Conservation (phyloP, 30 jellyfish, hydroid and myxozoan genomes). For the Aurelia aurita region DNA sequence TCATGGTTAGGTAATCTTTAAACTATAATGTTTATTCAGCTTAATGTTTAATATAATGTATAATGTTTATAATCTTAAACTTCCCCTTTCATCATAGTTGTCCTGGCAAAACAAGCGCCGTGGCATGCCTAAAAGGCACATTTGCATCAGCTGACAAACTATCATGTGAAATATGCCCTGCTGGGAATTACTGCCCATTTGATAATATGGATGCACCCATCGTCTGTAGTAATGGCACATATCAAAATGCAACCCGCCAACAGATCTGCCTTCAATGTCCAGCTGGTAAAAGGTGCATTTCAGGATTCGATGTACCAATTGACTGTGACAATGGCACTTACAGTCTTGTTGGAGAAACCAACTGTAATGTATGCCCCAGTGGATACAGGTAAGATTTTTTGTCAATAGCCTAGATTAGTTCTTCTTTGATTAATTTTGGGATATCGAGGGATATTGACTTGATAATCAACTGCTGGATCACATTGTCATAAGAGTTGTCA, state of each 20-base stretch:
- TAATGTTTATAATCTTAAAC: too few species aligned
- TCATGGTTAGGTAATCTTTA: too few species aligned
- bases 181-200: slow-evolving; percentile 77
- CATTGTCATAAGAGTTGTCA: too few species aligned
- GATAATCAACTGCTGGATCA: too few species aligned
- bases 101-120: slow-evolving; percentile 23
- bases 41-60: too few species aligned
- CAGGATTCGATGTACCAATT: slow-evolving; percentile 43
- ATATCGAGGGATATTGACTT: too few species aligned
- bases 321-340: slow-evolving; percentile 67
- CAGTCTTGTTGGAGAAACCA: slow-evolving; percentile 60
- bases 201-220: slow-evolving; percentile 39
- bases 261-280: slow-evolving; percentile 78
- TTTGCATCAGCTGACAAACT: slow-evolving; percentile 45
- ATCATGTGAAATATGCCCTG: slow-evolving; percentile 62
- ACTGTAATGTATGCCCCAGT: slow-evolving; percentile 73
- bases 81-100: slow-evolving; percentile 60
- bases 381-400: slow-evolving; percentile 63
- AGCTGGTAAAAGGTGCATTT: slow-evolving; percentile 70
- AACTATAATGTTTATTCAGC: too few species aligned
- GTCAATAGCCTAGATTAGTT: too few species aligned
- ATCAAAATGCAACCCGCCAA: slow-evolving; percentile 81
- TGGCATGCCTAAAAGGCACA: slow-evolving; percentile 34
- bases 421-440: too few species aligned
- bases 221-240: slow-evolving; percentile 84